Evolutionary conservation across 2,888 invertebrate genomes (phyloP), one percentile per base, ranked within the genome.

Genomic region (Pseudolycoriella hygida): DNA sequence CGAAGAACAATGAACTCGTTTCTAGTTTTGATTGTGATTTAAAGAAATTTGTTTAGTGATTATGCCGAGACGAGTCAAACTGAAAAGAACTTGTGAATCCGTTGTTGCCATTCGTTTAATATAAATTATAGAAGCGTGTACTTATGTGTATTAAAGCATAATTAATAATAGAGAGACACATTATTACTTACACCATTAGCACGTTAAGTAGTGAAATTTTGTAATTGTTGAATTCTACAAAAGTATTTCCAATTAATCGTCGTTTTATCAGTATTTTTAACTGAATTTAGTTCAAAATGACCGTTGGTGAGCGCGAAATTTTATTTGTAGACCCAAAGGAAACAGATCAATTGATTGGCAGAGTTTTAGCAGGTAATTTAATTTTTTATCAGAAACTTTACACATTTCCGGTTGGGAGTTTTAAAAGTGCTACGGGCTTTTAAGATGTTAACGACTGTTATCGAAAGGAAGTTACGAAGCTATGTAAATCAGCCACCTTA

Each of bases 301-400:
- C 64, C 39, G 60, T 64, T 52, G 62, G 62, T 43, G 61, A 60
- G 50, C 57, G 62, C 30, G 64, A 64, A 52, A 61, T 63, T 55
- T 55, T 64, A 18, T 64, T 64, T 54, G 44, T 37, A 31, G 49
- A 49, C 32, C 44, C 45, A 20, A 42, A 46, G 15, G 46, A 46
- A 42, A 62, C 62, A 30, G 62, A 64, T 51, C 61, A 62, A 50
- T 54, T 64, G 44, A 64, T 64, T 51, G 64, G 61, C 42, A 54
- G 63, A 43, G 62, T 64, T 32, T 49, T 64, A 50, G 64, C 64
- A 55, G 64, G 64, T 64, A 53, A 25, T 8, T 6, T 25, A 25
- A 4, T 25, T 25, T 6, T 25, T 25, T 25, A 25, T 25, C 25
- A 4, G 25, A 6, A 25, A 6, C 25, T 25, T 4, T 4, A 25